Conservation (phyloP, 2,113 vertebrate genomes). For the Lasiurus borealis region DNA sequence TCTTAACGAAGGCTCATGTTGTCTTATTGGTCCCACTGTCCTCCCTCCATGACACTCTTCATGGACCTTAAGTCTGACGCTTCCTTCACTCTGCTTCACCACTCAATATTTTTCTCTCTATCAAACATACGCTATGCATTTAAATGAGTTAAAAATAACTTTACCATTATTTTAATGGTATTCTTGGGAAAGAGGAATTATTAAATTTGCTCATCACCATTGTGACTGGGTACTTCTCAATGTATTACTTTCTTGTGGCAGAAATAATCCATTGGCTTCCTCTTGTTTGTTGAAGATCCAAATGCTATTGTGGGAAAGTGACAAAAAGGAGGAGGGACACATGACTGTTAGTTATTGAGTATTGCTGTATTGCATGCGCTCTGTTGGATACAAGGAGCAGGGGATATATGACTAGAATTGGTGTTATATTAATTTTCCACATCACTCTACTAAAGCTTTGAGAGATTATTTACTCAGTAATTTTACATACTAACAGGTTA, state of each 20-base stretch:
- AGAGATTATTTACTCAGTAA: neutral
- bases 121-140: neutral
- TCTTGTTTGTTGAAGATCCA: neutral
- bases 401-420: neutral
- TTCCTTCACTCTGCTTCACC: neutral
- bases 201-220: neutral
- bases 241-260: neutral
- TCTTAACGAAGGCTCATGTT: constrained; percentile 91
- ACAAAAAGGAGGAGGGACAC: neutral
- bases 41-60: neutral
- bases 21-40: constrained; percentile 91
- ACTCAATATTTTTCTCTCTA: neutral
- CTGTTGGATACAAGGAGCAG: neutral
- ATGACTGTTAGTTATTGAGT: neutral
- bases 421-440: neutral
- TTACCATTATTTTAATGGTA: neutral
- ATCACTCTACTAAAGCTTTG: neutral
- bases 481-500: neutral
- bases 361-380: neutral
- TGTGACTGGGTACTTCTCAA: neutral
- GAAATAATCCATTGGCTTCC: neutral
- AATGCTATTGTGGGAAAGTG: neutral
- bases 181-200: neutral
- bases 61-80: neutral
- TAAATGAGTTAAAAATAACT: neutral